Percentiles rank a stretch among this genome's conserved stretches.
Conservation (phyloP, 2,888 invertebrate species). For the Drosophila nr. perissopoda region DNA sequence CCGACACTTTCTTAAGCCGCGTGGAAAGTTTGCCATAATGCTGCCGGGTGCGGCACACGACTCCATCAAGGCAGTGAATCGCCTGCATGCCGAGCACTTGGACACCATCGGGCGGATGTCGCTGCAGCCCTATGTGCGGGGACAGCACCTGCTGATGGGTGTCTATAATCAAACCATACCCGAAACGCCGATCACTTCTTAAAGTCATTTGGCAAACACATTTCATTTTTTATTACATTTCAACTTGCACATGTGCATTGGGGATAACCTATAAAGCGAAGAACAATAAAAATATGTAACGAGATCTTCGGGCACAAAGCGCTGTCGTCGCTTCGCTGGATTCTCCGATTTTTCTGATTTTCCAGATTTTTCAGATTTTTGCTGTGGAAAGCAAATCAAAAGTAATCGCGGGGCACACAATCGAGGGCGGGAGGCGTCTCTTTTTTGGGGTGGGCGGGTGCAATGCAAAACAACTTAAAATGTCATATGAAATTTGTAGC, state of each 20-base stretch:
- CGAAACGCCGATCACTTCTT: not conserved
- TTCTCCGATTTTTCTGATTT: slow-evolving; percentile 14
- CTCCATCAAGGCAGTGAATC: slow-evolving; percentile 8
- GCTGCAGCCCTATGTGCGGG: slow-evolving; percentile 36
- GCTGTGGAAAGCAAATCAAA: slow-evolving; percentile 67
- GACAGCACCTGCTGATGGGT: slow-evolving; percentile 33
- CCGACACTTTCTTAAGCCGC: slow-evolving; percentile 40
- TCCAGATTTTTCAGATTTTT: slow-evolving; percentile 38
- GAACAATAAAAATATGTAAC: slow-evolving; percentile 15
- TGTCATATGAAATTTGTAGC: slow-evolving; percentile 79
- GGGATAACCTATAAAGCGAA: not conserved
- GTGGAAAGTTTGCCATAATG: slow-evolving; percentile 41
- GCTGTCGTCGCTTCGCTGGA: slow-evolving; percentile 41
- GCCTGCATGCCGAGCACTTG: slow-evolving; percentile 31
- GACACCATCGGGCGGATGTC: slow-evolving; percentile 32
- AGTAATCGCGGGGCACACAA: slow-evolving; percentile 21
- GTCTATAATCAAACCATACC: slow-evolving; percentile 24
- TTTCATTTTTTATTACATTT: not conserved
- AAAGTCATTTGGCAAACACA: not conserved
- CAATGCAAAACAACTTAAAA: slow-evolving; percentile 78
- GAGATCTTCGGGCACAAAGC: slow-evolving; percentile 58
- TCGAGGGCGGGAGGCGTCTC: not conserved
- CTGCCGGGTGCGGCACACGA: slow-evolving; percentile 12
- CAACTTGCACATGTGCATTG: not conserved
- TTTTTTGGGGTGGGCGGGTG: slow-evolving; percentile 15